These are phyloP conservation scores for Trididemnum clinides DNA, from an alignment of 23 tunicate genomes.

Conservation along the genomic window DNA sequence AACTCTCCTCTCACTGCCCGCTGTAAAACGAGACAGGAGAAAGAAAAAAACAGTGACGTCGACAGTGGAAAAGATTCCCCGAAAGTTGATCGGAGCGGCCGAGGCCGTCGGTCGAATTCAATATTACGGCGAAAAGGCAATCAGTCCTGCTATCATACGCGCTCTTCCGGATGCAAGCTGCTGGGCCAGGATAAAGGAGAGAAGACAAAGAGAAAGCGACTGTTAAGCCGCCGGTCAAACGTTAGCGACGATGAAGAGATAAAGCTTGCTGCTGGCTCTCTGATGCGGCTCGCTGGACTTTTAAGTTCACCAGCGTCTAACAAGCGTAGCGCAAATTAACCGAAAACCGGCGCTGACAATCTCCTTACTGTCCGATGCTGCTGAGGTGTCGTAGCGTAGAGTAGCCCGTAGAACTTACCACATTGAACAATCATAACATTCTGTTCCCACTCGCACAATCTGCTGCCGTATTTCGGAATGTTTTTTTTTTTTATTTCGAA, in stretches of 20 bases:
- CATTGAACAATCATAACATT: too few species aligned
- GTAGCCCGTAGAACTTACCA: too few species aligned
- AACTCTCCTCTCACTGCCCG: neutral
- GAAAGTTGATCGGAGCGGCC: conserved; percentile 5
- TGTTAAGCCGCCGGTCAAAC: conserved; percentile 1
- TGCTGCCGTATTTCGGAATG: too few species aligned
- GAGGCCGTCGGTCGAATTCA: neutral
- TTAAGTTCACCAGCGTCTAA: neutral
- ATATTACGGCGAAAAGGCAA: neutral
- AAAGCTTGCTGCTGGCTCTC: conserved; percentile 84
- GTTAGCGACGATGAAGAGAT: conserved; percentile 70
- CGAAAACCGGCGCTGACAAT: neutral
- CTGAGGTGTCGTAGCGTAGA: too few species aligned
- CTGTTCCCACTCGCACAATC: too few species aligned
- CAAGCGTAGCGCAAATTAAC: neutral
- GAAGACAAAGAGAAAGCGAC: conserved; percentile 35
- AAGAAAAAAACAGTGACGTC: conserved; percentile 55
- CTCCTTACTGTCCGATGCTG: too few species aligned
- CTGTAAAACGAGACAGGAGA: neutral
- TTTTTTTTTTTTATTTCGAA: too few species aligned
- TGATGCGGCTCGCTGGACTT: conserved; percentile 77
- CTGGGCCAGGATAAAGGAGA: conserved; percentile 20
- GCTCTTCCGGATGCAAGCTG: conserved; percentile 58
- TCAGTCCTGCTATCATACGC: conserved; percentile 53
- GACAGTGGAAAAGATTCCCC: conserved; percentile 96